Base-by-base conservation (phyloP, 2,888 invertebrate species). In the Busseola fusca region DNA sequence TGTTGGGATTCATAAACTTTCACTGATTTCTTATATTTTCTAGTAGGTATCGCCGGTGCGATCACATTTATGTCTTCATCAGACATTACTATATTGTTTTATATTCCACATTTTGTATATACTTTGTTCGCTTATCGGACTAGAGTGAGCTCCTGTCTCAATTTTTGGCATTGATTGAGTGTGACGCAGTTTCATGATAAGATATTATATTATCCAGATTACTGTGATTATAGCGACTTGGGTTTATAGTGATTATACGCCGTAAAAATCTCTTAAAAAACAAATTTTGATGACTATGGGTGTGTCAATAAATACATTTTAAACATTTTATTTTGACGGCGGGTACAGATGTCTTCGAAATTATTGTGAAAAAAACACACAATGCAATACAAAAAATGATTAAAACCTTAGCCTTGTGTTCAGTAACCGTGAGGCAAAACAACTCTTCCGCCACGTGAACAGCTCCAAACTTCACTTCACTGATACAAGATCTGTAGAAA, bases 111-210 rank as follows among this genome's bases (percentile, higher is more conserved):
- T 90, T 91, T 87, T 88, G 88, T 87, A 85, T 84, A 78, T 82
- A 83, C 89, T 82, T 82, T 84, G 86, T 83, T 81, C 85, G 87
- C 85, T 88, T 90, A 91, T 88, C 89, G 84, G 82, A 86, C 87
- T 83, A 83, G 83, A 91, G 88, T 91, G 90, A 90, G 91, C 89
- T 89, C 87, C 88, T 79, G 86, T 84, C 85, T 87, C 85, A 86
- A 78, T 87, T 90, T 90, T 89, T 93, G 94, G 94, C 95, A 94
- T 95, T 95, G 95, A 95, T 95, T 95, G 93, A 94, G 92, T 89
- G 88, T 93, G 94, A 93, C 93, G 93, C 87, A 87, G 77, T 80
- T 81, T 67, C 74, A 73, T 79, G 93, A 95, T 95, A 95, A 94
- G 93, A 93, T 93, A 91, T 87, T 93, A 93, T 93, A 91, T 87